phyloP scores from a whole-genome alignment of 2,797 vertebrate genomes.

The Danio kyathit region DNA sequence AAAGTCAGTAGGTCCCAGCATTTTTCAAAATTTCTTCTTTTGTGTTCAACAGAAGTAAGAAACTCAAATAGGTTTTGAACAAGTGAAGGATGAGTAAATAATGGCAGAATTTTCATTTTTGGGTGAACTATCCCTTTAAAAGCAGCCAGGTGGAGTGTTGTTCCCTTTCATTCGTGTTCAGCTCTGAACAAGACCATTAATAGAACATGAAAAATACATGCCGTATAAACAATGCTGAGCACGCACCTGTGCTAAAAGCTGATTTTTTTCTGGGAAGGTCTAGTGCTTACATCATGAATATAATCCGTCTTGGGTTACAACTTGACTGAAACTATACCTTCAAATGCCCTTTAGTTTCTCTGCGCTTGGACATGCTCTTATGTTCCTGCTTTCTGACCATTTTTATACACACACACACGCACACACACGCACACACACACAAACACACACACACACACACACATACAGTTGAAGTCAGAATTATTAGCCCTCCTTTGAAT shows the following conservation, averaged over 20 bases:
- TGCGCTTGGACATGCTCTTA: not conserved
- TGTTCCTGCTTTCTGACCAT: not conserved
- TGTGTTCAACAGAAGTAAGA: too few relatives aligned
- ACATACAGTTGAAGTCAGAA: too few relatives aligned
- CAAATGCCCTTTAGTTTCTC: conserved; percentile 40
- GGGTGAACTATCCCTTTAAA: too few relatives aligned
- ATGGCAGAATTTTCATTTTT: too few relatives aligned
- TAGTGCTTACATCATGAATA: conserved; percentile 39
- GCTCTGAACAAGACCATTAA: conserved; percentile 14
- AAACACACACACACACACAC: too few relatives aligned
- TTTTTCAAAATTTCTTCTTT: too few relatives aligned
- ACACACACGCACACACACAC: not conserved
- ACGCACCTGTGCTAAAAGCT: conserved; percentile 43
- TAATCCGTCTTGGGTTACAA: conserved; percentile 43
- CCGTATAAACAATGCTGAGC: conserved; percentile 40
- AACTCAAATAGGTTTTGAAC: too few relatives aligned
- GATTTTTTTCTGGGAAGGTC: conserved; percentile 34
- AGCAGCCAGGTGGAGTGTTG: not conserved
- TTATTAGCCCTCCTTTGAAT: too few relatives aligned
- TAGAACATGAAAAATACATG: conserved; percentile 14
- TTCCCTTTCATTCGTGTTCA: not conserved
- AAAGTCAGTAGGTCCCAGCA: too few relatives aligned
- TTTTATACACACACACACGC: not conserved
- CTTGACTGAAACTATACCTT: conserved; percentile 18
- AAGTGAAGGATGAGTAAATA: too few relatives aligned